Percentiles rank a stretch among this genome's conserved stretches.
Conservation (phyloP, 2,888 invertebrate genomes). For the Serrognathus titanus region DNA sequence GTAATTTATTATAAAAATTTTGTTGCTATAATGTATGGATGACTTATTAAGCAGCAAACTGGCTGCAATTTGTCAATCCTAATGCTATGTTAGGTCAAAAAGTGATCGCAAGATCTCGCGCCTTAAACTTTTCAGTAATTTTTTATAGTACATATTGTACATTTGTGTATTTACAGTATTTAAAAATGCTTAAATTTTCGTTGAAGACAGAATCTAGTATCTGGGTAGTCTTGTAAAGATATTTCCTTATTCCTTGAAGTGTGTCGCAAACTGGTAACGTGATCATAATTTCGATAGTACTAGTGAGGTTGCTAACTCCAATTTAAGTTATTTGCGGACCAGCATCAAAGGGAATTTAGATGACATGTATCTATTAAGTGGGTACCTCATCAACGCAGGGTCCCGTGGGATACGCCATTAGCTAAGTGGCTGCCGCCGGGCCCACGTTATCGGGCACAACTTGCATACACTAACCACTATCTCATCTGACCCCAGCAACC, state of each 20-base stretch:
- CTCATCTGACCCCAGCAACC: constrained; percentile 19
- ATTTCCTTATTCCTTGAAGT: neutral
- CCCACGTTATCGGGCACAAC: constrained; percentile 21
- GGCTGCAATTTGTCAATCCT: too few relatives aligned
- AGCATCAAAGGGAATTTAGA: constrained; percentile 34
- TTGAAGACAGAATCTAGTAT: too few relatives aligned
- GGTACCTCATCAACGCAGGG: constrained; percentile 31
- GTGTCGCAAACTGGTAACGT: constrained; percentile 32
- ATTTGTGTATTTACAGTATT: too few relatives aligned
- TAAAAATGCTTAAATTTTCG: too few relatives aligned
- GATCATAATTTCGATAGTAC: constrained; percentile 33
- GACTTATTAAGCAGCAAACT: too few relatives aligned
- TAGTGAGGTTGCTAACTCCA: constrained; percentile 28
- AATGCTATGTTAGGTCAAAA: too few relatives aligned
- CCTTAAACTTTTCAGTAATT: too few relatives aligned
- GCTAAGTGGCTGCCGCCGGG: constrained; percentile 29
- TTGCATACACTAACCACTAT: constrained; percentile 21
- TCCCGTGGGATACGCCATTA: constrained; percentile 32
- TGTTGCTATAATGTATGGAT: too few relatives aligned
- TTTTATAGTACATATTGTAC: too few relatives aligned
- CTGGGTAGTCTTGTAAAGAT: neutral
- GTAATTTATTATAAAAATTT: too few relatives aligned
- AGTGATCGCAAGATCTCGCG: too few relatives aligned
- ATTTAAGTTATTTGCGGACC: constrained; percentile 34
- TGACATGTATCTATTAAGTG: constrained; percentile 35